Evolutionary conservation across 1,140 invertebrate genomes (phyloP), one percentile per base, ranked within the genome.

Genomic region (Carposina sasakii): DNA sequence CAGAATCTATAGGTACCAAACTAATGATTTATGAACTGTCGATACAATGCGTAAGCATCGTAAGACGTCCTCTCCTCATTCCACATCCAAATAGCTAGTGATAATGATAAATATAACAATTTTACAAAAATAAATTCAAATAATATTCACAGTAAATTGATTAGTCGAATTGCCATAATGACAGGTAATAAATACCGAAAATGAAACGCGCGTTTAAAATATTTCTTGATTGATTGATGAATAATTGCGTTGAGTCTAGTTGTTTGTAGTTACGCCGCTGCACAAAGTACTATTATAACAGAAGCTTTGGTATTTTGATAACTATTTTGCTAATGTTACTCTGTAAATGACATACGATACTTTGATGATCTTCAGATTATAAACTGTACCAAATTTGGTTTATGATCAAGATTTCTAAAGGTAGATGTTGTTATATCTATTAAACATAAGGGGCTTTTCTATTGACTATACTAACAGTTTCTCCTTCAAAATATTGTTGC

Each of bases 11-110:
- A n/a, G n/a, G n/a, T n/a, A n/a, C n/a, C 60, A 55, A 47, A 53
- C 51, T 52, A n/a, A 59, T 76, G 78, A 82, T 81, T 78, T 76
- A 81, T 82, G 55, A 61, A 47, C 63, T 71, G 69, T 77, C 75
- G 62, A 71, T 67, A 54, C 55, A 33, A 56, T n/a, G n/a, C n/a
- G n/a, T n/a, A n/a, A n/a, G n/a, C n/a, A n/a, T n/a, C n/a, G n/a
- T 22, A 48, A 58, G 50, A 41, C 44, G 43, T 54, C 41, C 48
- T 53, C 52, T 52, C 45, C 53, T 58, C 52, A 45, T 66, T 50
- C 17, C 37, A 48, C 57, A 54, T 54, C 60, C 57, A 41, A 56
- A 62, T 65, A 17, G 34, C 17, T 17, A 37, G n/a, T n/a, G n/a
- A n/a, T n/a, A n/a, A n/a, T n/a, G n/a, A n/a, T n/a, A 67, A 63